Percentiles rank a stretch among this genome's conserved stretches.
Evolutionary conservation across 2,797 vertebrate species (phyloP).

Genomic region (Bradypodion ventrale): DNA sequence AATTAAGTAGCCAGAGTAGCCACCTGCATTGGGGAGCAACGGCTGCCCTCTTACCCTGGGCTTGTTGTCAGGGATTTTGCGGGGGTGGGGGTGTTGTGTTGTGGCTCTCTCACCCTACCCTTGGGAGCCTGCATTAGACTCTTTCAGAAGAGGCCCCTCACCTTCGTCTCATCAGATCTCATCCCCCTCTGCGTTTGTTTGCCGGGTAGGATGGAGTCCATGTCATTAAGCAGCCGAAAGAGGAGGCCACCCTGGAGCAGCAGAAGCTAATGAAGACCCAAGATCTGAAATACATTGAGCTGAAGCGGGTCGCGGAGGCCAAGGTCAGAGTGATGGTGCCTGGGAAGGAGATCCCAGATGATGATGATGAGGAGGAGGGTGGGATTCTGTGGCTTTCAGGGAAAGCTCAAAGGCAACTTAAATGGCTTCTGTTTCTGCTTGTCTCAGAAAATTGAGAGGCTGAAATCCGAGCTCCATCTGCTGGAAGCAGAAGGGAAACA

Average conservation of each 20-base stretch:
- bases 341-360: too few relatives aligned
- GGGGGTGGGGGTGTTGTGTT: neutral
- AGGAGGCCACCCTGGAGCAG: conserved; percentile 88
- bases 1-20: neutral
- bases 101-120: neutral
- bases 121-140: neutral
- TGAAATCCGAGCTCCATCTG: conserved; percentile 95
- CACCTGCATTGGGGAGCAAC: too few relatives aligned
- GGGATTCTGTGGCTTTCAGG: neutral
- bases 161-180: too few relatives aligned
- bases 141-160: accelerated
- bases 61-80: neutral
- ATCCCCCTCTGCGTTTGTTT: accelerated
- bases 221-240: conserved; percentile 75
- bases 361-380: too few relatives aligned
- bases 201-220: conserved; percentile 90
- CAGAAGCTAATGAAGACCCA: conserved; percentile 92
- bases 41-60: neutral
- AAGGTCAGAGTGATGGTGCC: conserved; percentile 76
- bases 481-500: conserved; percentile 85
- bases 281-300: conserved; percentile 94
- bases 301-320: conserved; percentile 91
- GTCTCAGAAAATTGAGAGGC: conserved; percentile 92
- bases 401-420: neutral
- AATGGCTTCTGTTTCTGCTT: neutral